Evolutionary conservation across 1,140 invertebrate genomes (phyloP).

Genomic region (Pygmarrhopalites habei): DNA sequence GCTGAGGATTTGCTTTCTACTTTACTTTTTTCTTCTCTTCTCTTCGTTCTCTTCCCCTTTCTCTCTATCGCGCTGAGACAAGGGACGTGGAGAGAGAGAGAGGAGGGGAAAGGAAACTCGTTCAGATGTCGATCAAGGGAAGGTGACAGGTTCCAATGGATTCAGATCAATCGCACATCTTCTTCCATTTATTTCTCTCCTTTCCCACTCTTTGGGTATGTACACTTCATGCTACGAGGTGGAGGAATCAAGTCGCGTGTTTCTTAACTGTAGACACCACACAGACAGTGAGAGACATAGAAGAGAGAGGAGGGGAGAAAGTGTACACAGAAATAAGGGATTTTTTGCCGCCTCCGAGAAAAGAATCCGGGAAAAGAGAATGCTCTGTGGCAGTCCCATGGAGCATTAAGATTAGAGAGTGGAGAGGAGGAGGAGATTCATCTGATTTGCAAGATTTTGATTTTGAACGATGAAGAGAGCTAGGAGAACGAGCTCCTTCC

Average conservation of each 20-base stretch:
- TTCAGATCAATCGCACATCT: neutral
- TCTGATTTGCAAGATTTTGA: slow-evolving; percentile 8
- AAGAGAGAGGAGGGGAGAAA: no score
- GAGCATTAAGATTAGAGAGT: slow-evolving; percentile 6
- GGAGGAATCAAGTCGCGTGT: no score
- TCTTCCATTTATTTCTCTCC: neutral
- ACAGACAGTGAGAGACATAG: no score
- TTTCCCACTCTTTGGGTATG: no score
- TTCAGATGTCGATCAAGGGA: slow-evolving; percentile 18
- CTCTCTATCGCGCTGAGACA: neutral
- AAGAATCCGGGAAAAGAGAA: neutral
- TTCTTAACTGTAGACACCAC: no score
- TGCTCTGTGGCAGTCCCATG: neutral
- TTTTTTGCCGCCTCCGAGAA: no score
- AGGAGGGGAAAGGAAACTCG: neutral
- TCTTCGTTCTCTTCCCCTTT: neutral
- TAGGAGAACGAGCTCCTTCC: no score
- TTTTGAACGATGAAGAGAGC: neutral
- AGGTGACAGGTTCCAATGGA: slow-evolving; percentile 14
- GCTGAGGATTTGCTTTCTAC: neutral
- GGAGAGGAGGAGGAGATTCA: neutral
- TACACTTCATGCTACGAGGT: no score
- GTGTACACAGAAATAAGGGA: no score
- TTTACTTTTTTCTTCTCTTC: neutral
- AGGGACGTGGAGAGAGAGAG: neutral